Percentiles rank a stretch among this genome's conserved stretches.
phyloP scores from a whole-genome alignment of 2,113 vertebrate genomes.

The Egretta garzetta region DNA sequence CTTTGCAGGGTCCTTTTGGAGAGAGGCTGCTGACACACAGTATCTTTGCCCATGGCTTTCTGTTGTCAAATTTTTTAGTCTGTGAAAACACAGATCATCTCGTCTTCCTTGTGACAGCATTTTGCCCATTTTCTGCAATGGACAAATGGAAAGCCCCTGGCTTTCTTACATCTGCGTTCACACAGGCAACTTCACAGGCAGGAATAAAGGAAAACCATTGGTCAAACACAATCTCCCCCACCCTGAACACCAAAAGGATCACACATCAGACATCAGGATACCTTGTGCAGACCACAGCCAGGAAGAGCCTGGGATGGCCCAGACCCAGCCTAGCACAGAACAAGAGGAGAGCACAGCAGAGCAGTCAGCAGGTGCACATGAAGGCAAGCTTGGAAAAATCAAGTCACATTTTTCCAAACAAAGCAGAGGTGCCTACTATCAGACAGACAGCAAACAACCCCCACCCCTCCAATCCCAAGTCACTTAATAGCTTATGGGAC shows the following conservation, averaged over 20 bases:
- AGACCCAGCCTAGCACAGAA: background rate
- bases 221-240: background rate
- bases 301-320: rapidly evolving
- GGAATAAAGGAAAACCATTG: background rate
- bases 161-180: background rate
- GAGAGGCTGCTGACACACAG: background rate
- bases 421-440: background rate
- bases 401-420: background rate
- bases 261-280: rapidly evolving
- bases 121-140: rapidly evolving
- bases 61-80: background rate
- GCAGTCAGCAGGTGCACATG: background rate
- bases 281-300: background rate
- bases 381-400: background rate
- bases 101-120: background rate
- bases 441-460: background rate
- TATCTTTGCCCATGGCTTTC: background rate
- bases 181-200: background rate
- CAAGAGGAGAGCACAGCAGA: background rate
- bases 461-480: background rate
- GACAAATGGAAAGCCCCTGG: no score
- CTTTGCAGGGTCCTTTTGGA: background rate
- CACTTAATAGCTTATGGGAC: background rate
- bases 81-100: background rate
- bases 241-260: background rate